These are phyloP conservation scores for Drosophila pectinifera DNA, from an alignment of 1,140 invertebrate species.

Conservation along the genomic window DNA sequence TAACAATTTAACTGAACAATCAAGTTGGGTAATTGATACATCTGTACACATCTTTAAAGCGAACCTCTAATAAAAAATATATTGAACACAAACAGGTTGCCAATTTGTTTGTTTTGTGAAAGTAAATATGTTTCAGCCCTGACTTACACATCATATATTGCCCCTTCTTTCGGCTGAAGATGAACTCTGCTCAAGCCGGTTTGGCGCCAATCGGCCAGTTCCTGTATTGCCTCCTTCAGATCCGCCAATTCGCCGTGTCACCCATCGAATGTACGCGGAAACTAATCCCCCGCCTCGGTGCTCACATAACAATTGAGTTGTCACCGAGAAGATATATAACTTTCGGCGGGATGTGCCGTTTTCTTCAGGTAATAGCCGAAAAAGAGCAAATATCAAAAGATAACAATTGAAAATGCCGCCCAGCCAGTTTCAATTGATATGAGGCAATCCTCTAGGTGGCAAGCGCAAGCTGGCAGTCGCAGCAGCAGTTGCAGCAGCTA, in stretches of 20 bases:
- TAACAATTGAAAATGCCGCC: constrained; percentile 39
- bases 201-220: constrained; percentile 24
- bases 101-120: constrained; percentile 21
- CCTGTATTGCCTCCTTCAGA: constrained; percentile 35
- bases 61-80: not conserved
- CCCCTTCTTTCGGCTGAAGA: constrained; percentile 19
- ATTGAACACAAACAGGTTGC: constrained; percentile 12
- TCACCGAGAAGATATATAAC: constrained; percentile 43
- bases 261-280: constrained; percentile 34
- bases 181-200: constrained; percentile 37
- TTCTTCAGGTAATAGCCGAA: constrained; percentile 13
- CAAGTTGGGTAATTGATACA: constrained; percentile 7
- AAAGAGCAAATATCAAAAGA: constrained; percentile 53
- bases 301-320: constrained; percentile 52
- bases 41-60: not conserved
- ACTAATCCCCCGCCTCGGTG: constrained; percentile 34
- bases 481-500: constrained; percentile 63
- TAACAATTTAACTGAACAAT: constrained; percentile 5
- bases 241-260: constrained; percentile 34
- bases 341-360: constrained; percentile 36
- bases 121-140: constrained; percentile 16
- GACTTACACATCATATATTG: constrained; percentile 1
- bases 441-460: constrained; percentile 61
- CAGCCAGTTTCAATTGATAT: constrained; percentile 71
- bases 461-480: constrained; percentile 46